phyloP scores from a whole-genome alignment of 2,888 invertebrate species.

The Sminthurinus aureus region DNA sequence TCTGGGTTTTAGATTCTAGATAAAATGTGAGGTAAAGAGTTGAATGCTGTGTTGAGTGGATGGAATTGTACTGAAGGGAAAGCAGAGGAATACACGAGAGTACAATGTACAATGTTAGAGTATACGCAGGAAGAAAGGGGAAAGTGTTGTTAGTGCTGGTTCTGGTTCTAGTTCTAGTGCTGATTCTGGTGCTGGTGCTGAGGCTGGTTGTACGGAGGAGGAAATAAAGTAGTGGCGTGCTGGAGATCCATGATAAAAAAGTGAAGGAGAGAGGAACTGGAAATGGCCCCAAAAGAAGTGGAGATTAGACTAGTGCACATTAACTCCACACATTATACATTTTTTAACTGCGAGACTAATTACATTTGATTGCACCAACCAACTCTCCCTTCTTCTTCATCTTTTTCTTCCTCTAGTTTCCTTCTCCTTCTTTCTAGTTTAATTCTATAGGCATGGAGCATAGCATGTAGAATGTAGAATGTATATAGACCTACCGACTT shows the following conservation, averaged over 20 bases:
- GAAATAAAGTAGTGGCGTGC: not conserved
- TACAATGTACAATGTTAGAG: too few species aligned
- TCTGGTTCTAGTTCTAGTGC: too few species aligned
- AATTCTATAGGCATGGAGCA: too few species aligned
- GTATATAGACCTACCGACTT: too few species aligned
- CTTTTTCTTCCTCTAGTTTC: not conserved
- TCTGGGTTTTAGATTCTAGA: not conserved
- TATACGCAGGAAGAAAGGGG: not conserved
- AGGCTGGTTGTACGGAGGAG: too few species aligned
- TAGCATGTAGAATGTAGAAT: too few species aligned
- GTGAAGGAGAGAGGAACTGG: not conserved
- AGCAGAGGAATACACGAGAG: too few species aligned
- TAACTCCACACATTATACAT: slow-evolving; percentile 15
- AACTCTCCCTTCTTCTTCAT: not conserved
- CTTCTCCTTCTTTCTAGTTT: too few species aligned
- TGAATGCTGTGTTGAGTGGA: not conserved
- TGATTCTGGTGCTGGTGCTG: too few species aligned
- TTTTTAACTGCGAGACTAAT: slow-evolving; percentile 14
- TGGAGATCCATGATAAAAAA: not conserved
- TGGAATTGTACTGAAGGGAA: too few species aligned
- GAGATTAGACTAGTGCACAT: slow-evolving; percentile 17
- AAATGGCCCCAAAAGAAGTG: not conserved
- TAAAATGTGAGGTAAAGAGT: not conserved
- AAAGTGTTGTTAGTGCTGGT: too few species aligned
- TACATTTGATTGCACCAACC: not conserved